Evolutionary conservation across 2,888 invertebrate species (phyloP).

Genomic region (Capitulum mitella): DNA sequence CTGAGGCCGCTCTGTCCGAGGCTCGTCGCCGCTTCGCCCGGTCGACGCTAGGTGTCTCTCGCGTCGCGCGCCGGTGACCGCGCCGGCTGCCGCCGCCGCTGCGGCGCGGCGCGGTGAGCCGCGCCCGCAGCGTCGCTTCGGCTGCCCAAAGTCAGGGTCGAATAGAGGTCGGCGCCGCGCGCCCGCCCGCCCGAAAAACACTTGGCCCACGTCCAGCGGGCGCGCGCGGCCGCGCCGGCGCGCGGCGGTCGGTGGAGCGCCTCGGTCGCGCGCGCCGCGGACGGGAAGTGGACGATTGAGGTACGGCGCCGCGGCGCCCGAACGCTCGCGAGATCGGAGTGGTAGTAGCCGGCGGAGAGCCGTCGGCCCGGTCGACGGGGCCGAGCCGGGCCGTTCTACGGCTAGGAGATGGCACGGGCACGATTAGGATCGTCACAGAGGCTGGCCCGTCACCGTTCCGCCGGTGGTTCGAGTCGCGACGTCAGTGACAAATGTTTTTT

Average conservation of each 20-base stretch:
- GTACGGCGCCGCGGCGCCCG: too few relatives aligned
- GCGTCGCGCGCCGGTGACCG: not conserved
- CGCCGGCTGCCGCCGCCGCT: not conserved
- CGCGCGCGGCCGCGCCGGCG: not conserved
- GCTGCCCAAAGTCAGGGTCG: conserved; percentile 22
- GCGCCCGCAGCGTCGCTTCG: not conserved
- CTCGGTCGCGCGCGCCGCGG: too few relatives aligned
- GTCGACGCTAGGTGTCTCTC: not conserved
- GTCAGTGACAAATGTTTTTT: too few relatives aligned
- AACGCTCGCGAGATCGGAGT: too few relatives aligned
- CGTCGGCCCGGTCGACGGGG: too few relatives aligned
- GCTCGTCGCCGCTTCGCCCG: not conserved
- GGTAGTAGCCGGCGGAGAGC: too few relatives aligned
- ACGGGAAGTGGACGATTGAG: too few relatives aligned
- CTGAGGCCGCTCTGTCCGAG: not conserved
- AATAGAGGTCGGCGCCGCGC: not conserved
- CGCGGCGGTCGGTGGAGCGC: not conserved
- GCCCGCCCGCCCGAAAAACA: not conserved
- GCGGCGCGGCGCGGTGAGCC: not conserved
- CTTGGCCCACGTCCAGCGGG: not conserved
- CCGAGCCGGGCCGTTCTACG: too few relatives aligned
- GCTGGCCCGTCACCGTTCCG: too few relatives aligned
- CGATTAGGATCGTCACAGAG: too few relatives aligned
- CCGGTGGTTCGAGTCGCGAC: too few relatives aligned
- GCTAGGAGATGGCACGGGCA: too few relatives aligned